Evolutionary conservation across 2,113 vertebrate species (phyloP).

Genomic region (Dromas ardeola): DNA sequence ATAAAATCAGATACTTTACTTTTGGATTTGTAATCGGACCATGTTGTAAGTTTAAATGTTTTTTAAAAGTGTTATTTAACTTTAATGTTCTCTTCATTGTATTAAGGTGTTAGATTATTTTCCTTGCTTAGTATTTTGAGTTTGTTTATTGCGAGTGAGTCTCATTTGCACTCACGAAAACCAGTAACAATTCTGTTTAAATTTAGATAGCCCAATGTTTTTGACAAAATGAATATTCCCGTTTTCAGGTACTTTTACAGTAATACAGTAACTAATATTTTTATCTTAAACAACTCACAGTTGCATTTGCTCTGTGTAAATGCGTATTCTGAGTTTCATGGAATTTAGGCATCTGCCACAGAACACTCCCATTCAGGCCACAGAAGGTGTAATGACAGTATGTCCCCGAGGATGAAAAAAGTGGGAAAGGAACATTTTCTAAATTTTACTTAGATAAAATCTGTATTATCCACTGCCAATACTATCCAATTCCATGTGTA

Average conservation of each 20-base stretch:
- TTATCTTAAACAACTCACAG: not conserved
- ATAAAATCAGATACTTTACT: not conserved
- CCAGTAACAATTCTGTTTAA: not conserved
- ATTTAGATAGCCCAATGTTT: not conserved
- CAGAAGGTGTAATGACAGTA: not conserved
- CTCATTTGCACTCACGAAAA: not conserved
- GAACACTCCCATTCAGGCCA: not conserved
- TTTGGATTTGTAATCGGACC: not conserved
- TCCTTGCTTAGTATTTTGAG: not conserved
- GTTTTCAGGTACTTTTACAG: not conserved
- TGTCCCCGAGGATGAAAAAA: not conserved
- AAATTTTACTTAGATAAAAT: not conserved
- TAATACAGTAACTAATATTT: not conserved
- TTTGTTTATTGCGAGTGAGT: not conserved
- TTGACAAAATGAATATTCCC: not conserved
- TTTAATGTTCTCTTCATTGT: not conserved
- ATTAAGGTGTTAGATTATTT: not conserved
- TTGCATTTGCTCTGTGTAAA: not conserved
- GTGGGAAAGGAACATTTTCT: not conserved
- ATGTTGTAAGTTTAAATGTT: not conserved
- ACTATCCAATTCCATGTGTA: not conserved
- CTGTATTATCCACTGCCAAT: not conserved
- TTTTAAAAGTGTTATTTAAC: not conserved
- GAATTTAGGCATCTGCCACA: not conserved
- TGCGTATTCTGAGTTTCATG: not conserved